Evolutionary conservation across 2,888 invertebrate genomes (phyloP), one percentile per base, ranked within the genome.

Genomic region (Drosophila atroscutellata): DNA sequence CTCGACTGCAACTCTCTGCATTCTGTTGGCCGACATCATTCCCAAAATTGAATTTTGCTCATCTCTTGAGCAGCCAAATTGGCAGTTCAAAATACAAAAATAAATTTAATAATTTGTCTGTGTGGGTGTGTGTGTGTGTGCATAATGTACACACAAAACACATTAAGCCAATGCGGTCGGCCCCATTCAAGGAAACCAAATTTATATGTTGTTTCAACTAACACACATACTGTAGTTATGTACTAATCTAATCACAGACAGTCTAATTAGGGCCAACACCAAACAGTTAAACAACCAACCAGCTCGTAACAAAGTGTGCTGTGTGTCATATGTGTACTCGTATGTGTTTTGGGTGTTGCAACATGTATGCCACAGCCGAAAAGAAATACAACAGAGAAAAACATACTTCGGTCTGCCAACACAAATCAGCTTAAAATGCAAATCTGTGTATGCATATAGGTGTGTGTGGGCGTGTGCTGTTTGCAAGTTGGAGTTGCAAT

Each of bases 381-480:
- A 13, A 26, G 8, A 37, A 52, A n/a, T 39, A 50, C 42, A 56
- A 47, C 24, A 56, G 61, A 68, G 47, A 37, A 37, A 54, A n/a
- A 28, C 37, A n/a, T 26, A 5, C 55, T 18, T 37, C 26, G 34
- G 49, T 63, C 57, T 58, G 62, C 57, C 75, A 63, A 73, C 62
- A 66, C 54, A 72, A 79, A 80, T 72, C 80, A 75, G 80, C 72
- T 78, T 78, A 63, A 66, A 78, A 68, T 78, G 60, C 72, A 80
- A 78, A 79, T 72, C 72, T 65, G 20, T 6, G 0, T 7, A 13
- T 18, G 18, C 24, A 24, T 7, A 5, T n/a, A 5, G 39, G 34
- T 18, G 4, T 42, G 47, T 47, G 24, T 57, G 13, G 13, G 11
- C 4, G 8, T 36, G 11, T 54, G 3, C 15, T 45, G 24, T 45